Conservation (phyloP, 2,113 vertebrate genomes). For the Hystrix brachyura region DNA sequence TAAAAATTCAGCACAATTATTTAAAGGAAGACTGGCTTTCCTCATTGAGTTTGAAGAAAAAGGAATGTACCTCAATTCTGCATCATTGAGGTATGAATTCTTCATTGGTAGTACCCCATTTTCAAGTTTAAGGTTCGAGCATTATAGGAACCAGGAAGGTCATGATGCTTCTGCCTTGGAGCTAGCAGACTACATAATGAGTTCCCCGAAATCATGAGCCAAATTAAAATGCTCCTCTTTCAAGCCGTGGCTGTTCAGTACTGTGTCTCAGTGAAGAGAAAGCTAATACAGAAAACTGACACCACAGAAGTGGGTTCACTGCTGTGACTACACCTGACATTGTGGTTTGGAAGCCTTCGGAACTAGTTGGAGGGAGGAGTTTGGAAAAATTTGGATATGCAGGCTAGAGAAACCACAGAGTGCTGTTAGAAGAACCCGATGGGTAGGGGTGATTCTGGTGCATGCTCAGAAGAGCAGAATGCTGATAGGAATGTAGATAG, state of each 20-base stretch:
- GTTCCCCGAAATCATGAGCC: neutral
- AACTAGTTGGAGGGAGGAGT: neutral
- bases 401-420: neutral
- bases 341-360: neutral
- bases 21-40: constrained; percentile 18
- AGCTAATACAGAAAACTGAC: neutral
- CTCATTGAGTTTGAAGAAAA: constrained; percentile 49
- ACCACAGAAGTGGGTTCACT: neutral
- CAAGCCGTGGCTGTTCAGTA: neutral
- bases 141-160: neutral
- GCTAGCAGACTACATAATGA: neutral
- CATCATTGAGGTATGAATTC: neutral
- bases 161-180: neutral
- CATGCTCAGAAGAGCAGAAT: neutral
- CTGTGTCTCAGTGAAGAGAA: neutral
- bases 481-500: neutral
- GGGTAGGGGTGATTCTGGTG: neutral
- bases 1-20: constrained; percentile 2
- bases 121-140: neutral
- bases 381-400: neutral
- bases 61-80: neutral
- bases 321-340: neutral
- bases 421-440: neutral
- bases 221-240: neutral
- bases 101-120: neutral